Percentiles rank a stretch among this genome's conserved stretches.
These are phyloP conservation scores for Odontocolon sp. DNA, from an alignment of 2,888 invertebrate genomes.

Conservation along the genomic window DNA sequence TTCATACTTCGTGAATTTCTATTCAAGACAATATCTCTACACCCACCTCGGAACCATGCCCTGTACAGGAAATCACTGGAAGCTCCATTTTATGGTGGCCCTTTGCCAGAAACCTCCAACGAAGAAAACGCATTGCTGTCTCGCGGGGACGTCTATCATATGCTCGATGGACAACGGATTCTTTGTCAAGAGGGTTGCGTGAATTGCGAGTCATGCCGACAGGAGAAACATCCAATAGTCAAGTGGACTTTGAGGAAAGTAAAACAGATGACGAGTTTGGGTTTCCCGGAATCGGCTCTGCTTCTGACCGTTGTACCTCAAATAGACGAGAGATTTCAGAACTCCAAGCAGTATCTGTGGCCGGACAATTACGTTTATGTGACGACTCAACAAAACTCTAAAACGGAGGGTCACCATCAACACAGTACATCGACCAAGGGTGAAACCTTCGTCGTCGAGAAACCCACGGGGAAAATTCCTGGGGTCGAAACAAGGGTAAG, in stretches of 20 bases:
- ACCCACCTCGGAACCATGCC: conserved; percentile 60
- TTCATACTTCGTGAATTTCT: conserved; percentile 71
- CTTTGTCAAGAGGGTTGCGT: conserved; percentile 70
- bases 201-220: conserved; percentile 68
- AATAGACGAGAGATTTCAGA: conserved; percentile 61
- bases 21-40: conserved; percentile 71
- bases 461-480: background rate
- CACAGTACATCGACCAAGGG: background rate
- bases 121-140: conserved; percentile 64
- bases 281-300: conserved; percentile 65
- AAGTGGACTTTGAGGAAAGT: conserved; percentile 68
- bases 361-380: conserved; percentile 64
- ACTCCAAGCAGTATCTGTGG: conserved; percentile 35
- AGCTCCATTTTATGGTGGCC: conserved; percentile 70
- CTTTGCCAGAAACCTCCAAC: conserved; percentile 50
- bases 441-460: background rate
- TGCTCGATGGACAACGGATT: conserved; percentile 67
- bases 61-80: conserved; percentile 68
- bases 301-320: conserved; percentile 72
- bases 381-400: conserved; percentile 9
- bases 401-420: background rate
- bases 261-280: conserved; percentile 51
- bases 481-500: background rate
- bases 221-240: conserved; percentile 61
- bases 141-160: conserved; percentile 69